phyloP scores from a whole-genome alignment of 2,888 invertebrate genomes.

The Girardia tigrina region DNA sequence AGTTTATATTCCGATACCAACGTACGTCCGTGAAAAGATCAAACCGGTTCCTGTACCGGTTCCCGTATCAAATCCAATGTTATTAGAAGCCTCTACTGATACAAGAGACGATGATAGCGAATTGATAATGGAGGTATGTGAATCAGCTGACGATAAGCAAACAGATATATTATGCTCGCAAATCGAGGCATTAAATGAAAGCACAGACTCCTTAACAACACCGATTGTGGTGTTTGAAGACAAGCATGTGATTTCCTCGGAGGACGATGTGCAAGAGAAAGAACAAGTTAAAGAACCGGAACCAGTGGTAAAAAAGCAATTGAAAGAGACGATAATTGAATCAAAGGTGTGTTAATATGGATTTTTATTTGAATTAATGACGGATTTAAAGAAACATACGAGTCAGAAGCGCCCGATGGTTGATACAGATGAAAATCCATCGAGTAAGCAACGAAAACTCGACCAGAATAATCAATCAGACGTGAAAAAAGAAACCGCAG shows the following conservation, averaged over 20 bases:
- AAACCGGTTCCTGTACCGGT: too few relatives aligned
- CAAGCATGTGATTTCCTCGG: too few relatives aligned
- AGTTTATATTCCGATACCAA: slow-evolving; percentile 24
- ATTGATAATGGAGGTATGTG: background rate
- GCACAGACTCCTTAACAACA: too few relatives aligned
- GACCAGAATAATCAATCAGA: background rate
- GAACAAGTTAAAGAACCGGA: background rate
- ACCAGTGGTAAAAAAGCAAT: background rate
- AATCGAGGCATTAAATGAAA: too few relatives aligned
- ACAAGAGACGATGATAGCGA: background rate
- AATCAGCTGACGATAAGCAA: background rate
- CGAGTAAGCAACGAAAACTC: background rate
- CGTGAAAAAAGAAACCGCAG: background rate
- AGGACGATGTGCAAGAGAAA: too few relatives aligned
- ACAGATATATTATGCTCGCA: background rate
- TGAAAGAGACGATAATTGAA: background rate
- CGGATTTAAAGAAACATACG: too few relatives aligned
- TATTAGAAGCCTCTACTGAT: background rate
- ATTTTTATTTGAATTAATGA: too few relatives aligned
- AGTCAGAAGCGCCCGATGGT: background rate
- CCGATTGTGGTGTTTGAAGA: too few relatives aligned
- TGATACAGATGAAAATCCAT: background rate
- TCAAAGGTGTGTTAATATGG: too few relatives aligned
- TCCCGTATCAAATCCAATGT: too few relatives aligned
- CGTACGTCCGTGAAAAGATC: background rate